Base-by-base conservation (phyloP, 2,797 vertebrate species). In the Darevskia mixta region DNA sequence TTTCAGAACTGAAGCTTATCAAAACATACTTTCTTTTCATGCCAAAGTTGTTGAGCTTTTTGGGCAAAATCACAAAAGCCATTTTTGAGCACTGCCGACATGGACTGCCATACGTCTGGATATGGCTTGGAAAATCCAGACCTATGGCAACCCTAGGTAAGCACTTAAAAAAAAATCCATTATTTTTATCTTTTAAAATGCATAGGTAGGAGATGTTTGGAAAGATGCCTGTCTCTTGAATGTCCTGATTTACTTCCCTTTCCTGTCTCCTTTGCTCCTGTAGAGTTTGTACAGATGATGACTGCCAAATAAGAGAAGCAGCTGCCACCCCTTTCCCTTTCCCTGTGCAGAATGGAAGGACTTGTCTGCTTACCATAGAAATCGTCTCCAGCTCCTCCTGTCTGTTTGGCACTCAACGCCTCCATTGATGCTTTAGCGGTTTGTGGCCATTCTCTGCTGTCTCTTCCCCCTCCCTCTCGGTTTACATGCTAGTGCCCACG, bases 201-300 rank as follows among this genome's bases (percentile, higher is more conserved):
- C 20, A 64, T 64, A 5, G 61, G 17, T 64, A 18, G 61, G 61
- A 64, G 61, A 23, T 23, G 20, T 64, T 18, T 29, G 4, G 67
- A 71, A 71, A n/a, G 17, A n/a, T 35, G n/a, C 77, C 17, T 23
- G 45, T 15, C 49, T 10, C 41, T 49, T 75, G 2, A 15, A 0
- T 10, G 2, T 13, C 35, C 49, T 64, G 82, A 79, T 18, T 25
- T 2, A 25, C 71, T 35, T 45, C 17, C n/a, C 43, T 27, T 32
- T 4, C 88, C 83, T 86, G 85, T 88, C 82, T 82, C 81, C 27
- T 8, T 55, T 55, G 43, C 69, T 89, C 80, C 90, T 79, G 3
- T 97, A 98, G 98, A 98, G 96, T 98, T 98, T 93, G 98, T 98
- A 96, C 98, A 98, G 95, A 98, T 98, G 98, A 98, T 98, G 98